phyloP scores from a whole-genome alignment of 2,797 vertebrate genomes.

The Brotula barbata region DNA sequence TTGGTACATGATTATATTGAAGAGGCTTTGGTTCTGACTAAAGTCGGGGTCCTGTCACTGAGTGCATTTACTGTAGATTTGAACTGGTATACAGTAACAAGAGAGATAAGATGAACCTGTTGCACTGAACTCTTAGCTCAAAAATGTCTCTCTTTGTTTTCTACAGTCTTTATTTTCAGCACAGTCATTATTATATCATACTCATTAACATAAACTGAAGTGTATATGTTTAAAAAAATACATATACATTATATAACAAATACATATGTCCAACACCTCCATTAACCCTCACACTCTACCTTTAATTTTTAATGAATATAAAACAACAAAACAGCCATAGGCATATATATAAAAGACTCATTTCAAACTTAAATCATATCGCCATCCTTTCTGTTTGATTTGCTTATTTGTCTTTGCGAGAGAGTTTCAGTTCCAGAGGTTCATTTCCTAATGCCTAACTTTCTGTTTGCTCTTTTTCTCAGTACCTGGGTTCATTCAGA shows the following conservation, averaged over 20 bases:
- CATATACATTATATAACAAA: too few relatives aligned
- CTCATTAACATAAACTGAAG: background rate
- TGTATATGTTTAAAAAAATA: background rate
- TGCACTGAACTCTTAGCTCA: constrained; percentile 33
- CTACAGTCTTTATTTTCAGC: background rate
- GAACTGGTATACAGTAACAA: constrained; percentile 43
- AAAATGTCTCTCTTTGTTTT: background rate
- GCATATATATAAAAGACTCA: background rate
- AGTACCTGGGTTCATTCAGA: constrained; percentile 59
- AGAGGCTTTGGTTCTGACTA: constrained; percentile 58
- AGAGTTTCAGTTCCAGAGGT: constrained; percentile 55
- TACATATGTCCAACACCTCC: too few relatives aligned
- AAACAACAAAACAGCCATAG: background rate
- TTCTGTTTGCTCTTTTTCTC: constrained; percentile 63
- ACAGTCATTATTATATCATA: too few relatives aligned
- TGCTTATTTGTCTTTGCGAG: constrained; percentile 20
- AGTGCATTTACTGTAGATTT: constrained; percentile 55
- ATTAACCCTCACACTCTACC: too few relatives aligned
- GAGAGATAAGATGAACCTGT: constrained; percentile 64
- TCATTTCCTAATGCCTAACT: constrained; percentile 70
- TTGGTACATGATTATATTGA: constrained; percentile 7
- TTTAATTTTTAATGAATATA: too few relatives aligned
- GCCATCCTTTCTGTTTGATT: constrained; percentile 29
- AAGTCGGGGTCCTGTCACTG: constrained; percentile 47
- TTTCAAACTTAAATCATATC: background rate